A percentile compares a stretch with the other conserved stretches of the same genome.
These are phyloP conservation scores for Daktulosphaira vitifoliae DNA, from an alignment of 1,140 invertebrate genomes.

Conservation along the genomic window DNA sequence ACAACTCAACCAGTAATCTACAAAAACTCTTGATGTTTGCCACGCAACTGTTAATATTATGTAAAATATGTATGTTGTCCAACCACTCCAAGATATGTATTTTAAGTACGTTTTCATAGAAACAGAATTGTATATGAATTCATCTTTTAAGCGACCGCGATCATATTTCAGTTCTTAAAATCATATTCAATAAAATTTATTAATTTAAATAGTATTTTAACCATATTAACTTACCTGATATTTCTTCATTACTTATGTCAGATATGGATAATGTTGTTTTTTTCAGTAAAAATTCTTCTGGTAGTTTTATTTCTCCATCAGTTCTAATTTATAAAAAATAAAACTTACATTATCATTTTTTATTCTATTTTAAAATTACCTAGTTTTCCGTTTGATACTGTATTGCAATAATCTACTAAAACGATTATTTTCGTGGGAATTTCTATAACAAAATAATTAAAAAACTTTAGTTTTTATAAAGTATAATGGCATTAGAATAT, in stretches of 20 bases:
- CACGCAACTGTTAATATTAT: conserved; percentile 50
- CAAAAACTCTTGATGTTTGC: conserved; percentile 52
- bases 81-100: conserved; percentile 24
- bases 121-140: conserved; percentile 22
- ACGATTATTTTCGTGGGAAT: background rate
- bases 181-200: background rate
- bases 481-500: too few species aligned
- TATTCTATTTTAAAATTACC: background rate
- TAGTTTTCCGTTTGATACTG: conserved; percentile 15
- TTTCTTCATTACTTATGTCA: conserved; percentile 10
- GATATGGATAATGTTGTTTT: background rate
- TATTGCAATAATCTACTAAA: conserved; percentile 1
- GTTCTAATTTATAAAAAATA: background rate
- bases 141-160: conserved; percentile 9
- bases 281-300: conserved; percentile 6
- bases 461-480: background rate
- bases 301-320: background rate
- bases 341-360: too few species aligned
- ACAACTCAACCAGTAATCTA: conserved; percentile 55
- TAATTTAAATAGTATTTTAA: background rate
- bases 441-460: background rate
- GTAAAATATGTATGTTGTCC: conserved; percentile 43
- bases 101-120: conserved; percentile 19
- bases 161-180: conserved; percentile 9
- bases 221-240: background rate